phyloP scores from a whole-genome alignment of 2,797 vertebrate species.

The Falco naumanni region DNA sequence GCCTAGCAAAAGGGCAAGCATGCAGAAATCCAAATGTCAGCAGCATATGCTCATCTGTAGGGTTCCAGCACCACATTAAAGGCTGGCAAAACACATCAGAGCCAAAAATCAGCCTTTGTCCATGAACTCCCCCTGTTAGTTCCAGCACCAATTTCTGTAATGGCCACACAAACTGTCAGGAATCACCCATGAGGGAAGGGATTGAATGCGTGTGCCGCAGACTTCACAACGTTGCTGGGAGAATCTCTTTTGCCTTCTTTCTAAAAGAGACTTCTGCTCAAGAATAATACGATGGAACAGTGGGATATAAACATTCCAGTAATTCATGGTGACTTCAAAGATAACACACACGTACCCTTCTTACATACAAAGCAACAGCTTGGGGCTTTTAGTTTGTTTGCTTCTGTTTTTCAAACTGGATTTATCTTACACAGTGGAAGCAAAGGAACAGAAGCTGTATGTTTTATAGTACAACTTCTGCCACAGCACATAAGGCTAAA shows the following conservation, averaged over 20 bases:
- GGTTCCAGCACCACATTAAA: background rate
- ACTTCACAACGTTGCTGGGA: background rate
- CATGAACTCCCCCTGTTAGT: accelerated
- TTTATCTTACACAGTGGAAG: background rate
- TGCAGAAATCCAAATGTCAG: background rate
- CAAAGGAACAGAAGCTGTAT: background rate
- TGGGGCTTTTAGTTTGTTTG: conserved; percentile 9
- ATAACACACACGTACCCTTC: background rate
- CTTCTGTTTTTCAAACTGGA: conserved; percentile 9
- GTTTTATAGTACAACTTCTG: conserved; percentile 2
- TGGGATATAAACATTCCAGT: background rate
- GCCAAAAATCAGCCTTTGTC: background rate
- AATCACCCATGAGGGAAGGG: accelerated
- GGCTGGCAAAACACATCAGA: background rate
- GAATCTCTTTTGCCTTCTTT: background rate
- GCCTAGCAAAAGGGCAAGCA: background rate
- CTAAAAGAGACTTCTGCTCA: background rate
- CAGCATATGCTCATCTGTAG: background rate
- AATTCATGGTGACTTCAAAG: background rate
- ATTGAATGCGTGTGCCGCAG: background rate
- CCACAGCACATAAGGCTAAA: background rate
- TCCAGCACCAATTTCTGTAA: background rate
- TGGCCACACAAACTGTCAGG: background rate
- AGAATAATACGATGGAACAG: background rate
- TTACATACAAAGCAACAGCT: background rate